phyloP scores from a whole-genome alignment of 2,113 vertebrate genomes.

The Lamprotornis superbus region DNA sequence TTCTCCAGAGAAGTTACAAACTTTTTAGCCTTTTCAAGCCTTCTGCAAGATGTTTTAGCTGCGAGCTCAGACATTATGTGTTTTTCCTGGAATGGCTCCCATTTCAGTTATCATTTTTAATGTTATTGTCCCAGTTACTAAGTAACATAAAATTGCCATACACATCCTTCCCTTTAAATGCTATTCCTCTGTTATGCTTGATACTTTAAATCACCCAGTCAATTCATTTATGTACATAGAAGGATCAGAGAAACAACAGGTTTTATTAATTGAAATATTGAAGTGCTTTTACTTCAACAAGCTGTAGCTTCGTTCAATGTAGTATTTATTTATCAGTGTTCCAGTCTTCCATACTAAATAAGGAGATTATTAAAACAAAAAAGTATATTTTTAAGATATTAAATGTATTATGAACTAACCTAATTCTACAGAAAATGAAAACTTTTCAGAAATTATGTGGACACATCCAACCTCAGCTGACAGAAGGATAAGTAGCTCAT shows the following conservation, averaged over 20 bases:
- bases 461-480: neutral
- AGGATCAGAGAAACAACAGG: neutral
- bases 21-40: neutral
- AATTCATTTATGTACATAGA: neutral
- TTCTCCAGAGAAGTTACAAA: neutral
- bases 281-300: neutral
- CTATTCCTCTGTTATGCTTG: neutral
- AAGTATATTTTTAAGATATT: neutral
- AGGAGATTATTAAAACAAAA: neutral
- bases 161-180: neutral
- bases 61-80: neutral
- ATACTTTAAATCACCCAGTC: neutral
- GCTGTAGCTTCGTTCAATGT: neutral
- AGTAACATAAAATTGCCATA: neutral
- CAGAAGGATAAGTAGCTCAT: neutral
- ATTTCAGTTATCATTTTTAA: constrained; percentile 15
- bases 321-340: neutral
- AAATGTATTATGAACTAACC: neutral
- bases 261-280: neutral
- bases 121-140: constrained; percentile 13
- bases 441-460: neutral
- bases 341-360: neutral
- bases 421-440: neutral
- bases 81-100: neutral
- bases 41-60: neutral